phyloP scores from a whole-genome alignment of 2,888 invertebrate species.

The Drosophila buzzatii region DNA sequence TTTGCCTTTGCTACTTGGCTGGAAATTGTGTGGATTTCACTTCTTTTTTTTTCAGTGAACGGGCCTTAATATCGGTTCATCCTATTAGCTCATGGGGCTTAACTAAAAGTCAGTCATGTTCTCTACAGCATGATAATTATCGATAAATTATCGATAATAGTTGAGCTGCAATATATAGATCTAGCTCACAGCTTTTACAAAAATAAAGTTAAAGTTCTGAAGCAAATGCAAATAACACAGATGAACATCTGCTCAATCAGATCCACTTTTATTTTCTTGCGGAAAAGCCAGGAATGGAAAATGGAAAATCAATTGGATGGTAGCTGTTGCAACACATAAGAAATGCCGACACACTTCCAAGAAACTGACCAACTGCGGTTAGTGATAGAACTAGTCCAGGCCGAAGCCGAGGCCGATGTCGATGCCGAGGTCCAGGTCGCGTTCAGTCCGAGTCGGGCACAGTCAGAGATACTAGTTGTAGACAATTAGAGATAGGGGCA shows the following conservation, averaged over 20 bases:
- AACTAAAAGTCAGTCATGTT: background rate
- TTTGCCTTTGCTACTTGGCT: conserved; percentile 31
- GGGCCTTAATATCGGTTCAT: background rate
- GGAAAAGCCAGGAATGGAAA: conserved; percentile 30
- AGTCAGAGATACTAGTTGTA: conserved; percentile 5
- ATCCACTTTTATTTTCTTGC: background rate
- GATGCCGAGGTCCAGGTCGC: background rate
- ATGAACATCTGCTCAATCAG: background rate
- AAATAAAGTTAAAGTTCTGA: background rate
- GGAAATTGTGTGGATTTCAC: conserved; percentile 18
- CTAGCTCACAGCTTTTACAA: background rate
- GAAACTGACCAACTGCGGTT: conserved; percentile 79
- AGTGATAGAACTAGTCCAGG: conserved; percentile 46
- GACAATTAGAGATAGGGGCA: conserved; percentile 17
- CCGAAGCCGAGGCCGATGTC: no score
- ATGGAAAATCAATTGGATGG: conserved; percentile 55
- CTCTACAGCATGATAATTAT: background rate
- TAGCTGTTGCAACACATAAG: conserved; percentile 52
- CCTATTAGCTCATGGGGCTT: background rate
- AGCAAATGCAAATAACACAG: background rate
- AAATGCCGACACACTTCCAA: conserved; percentile 57
- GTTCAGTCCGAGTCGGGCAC: background rate
- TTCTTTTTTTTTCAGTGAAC: background rate
- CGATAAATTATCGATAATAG: background rate
- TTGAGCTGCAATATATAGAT: background rate